Evolutionary conservation across 2,797 vertebrate genomes (phyloP), one percentile per base, ranked within the genome.

Genomic region (Menidia menidia): DNA sequence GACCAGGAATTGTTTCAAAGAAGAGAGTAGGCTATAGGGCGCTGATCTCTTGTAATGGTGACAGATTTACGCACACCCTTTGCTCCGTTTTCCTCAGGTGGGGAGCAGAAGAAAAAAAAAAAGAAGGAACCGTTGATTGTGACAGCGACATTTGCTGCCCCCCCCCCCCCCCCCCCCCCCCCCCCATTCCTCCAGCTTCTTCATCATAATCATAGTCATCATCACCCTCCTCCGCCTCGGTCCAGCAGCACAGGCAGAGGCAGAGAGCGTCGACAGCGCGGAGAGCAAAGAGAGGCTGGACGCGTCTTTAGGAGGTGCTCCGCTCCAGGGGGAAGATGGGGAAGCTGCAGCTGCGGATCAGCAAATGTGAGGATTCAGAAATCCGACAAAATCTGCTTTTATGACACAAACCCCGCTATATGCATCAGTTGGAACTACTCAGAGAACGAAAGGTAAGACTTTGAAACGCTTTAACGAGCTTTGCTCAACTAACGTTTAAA

Each of bases 401-500:
- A 91, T 93, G 92, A 92, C 85, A 87, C 75, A 54, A 64, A 77
- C n/a, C 58, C 48, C 33, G 57, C 42, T 77, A 65, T 10, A 52
- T 65, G 83, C 77, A 66, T 30, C 65, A 41, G 8, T 59, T 79
- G 88, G 80, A 90, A 82, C 61, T 83, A 67, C 75, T 80, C 77
- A 68, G 70, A 57, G 12, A 84, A 60, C 56, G 78, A 77, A 85
- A 84, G 94, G 94, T 94, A 86, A 87, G 92, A 50, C 19, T 71
- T 55, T 65, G 0, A 62, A 32, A 0, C 74, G 13, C 19, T 53
- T 55, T 42, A 15, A 18, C 61, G 11, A 51, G 11, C 52, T 4
- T 19, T 60, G 31, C 54, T 6, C n/a, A 18, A 4, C 47, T 25
- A n/a, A 45, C n/a, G 18, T 11, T 43, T 18, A 1, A 16, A 58